Percentiles rank a stretch among this genome's conserved stretches.
phyloP scores from a whole-genome alignment of 2,888 invertebrate genomes.

The Holacanthella duospinosa region DNA sequence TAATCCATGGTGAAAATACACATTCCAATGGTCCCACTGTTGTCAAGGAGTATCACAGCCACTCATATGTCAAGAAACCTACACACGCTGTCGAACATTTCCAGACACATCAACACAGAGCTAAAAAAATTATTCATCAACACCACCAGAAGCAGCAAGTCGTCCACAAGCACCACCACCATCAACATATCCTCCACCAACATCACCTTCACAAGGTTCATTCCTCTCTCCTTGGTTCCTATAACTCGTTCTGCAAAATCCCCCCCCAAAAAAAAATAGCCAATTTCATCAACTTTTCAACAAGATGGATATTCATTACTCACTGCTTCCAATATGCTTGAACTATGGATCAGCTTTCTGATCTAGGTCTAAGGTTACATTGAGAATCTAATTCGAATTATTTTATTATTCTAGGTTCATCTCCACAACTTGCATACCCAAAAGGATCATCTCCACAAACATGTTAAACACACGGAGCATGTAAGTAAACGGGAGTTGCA shows the following conservation, averaged over 20 bases:
- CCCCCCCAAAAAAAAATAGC: not conserved
- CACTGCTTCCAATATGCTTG: too few relatives aligned
- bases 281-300: not conserved
- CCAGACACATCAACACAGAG: slow-evolving; percentile 8
- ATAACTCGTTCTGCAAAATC: slow-evolving; percentile 9
- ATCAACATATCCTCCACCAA: slow-evolving; percentile 19
- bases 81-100: slow-evolving; percentile 13
- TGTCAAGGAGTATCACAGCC: slow-evolving; percentile 16
- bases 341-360: too few relatives aligned
- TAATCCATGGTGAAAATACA: slow-evolving; percentile 9
- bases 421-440: slow-evolving; percentile 12
- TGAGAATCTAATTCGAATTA: not conserved
- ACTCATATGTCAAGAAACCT: slow-evolving; percentile 14
- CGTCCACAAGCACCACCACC: slow-evolving; percentile 19
- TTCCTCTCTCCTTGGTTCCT: not conserved
- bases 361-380: not conserved
- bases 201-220: slow-evolving; percentile 18
- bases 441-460: not conserved
- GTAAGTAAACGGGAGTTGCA: not conserved
- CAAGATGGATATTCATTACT: not conserved
- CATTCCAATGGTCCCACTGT: slow-evolving; percentile 12
- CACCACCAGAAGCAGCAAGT: slow-evolving; percentile 18
- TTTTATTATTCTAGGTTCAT: slow-evolving; percentile 3
- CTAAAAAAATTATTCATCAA: slow-evolving; percentile 17
- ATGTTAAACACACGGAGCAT: not conserved